phyloP scores from a whole-genome alignment of 2,797 vertebrate species.

The Silurus aristotelis region DNA sequence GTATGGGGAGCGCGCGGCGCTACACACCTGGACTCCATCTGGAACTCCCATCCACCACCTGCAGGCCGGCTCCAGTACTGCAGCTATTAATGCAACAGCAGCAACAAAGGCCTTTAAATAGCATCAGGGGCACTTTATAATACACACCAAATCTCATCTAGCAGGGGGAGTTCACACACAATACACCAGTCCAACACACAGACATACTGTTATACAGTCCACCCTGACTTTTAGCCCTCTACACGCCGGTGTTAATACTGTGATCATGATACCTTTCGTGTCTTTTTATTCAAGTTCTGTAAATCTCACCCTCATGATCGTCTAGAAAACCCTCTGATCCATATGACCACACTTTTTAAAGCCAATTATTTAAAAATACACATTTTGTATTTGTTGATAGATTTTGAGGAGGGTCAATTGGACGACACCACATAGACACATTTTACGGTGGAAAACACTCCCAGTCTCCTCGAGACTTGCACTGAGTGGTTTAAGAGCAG shows the following conservation, averaged over 20 bases:
- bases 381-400: no score
- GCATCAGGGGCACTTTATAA: background rate
- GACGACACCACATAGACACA: no score
- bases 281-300: background rate
- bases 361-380: no score
- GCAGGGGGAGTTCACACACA: background rate
- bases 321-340: no score
- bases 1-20: slow-evolving; percentile 58
- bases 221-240: background rate
- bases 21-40: slow-evolving; percentile 6
- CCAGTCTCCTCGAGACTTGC: background rate
- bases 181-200: background rate
- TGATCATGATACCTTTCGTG: background rate
- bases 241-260: background rate
- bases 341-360: no score
- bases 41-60: background rate
- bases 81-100: background rate
- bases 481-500: background rate
- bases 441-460: background rate
- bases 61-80: slow-evolving; percentile 18
- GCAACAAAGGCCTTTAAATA: background rate
- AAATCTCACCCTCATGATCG: background rate
- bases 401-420: no score
- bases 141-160: background rate
- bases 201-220: background rate